Evolutionary conservation across 2,797 vertebrate species (phyloP), one percentile per base, ranked within the genome.

Genomic region (Pyrocephalus nanus): DNA sequence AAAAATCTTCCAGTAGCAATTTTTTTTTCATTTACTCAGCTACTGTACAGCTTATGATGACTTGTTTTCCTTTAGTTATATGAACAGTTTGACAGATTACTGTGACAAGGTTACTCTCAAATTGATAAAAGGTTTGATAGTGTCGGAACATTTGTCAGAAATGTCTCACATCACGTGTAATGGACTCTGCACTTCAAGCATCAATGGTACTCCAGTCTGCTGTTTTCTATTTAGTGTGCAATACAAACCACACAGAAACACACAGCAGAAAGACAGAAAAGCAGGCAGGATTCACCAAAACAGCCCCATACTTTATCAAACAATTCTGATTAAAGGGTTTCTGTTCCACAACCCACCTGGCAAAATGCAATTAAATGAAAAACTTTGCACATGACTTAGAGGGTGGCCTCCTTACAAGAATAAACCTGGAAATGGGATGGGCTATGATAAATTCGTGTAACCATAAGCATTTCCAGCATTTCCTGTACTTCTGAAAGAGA

Each of bases 91-190:
- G 98, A 98, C 98, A 98, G 97, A 98, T 97, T 84, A 94, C 94
- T 82, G 91, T 97, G 98, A 98, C 97, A 98, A 97, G 97, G 97
- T 97, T 97, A 97, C 96, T 95, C 94, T 97, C 94, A 96, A 97
- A 97, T 96, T 98, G 98, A 98, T 98, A 97, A 98, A 97, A 97
- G 97, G 95, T 98, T 98, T 97, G 96, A 97, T 97, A 96, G 97
- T 96, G 97, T 97, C 45, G 4, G 94, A 95, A 91, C 97, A 97
- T 98, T 98, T 98, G 97, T 98, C 97, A 98, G 96, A 97, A 97
- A 95, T 55, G 92, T 96, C 97, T 97, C 95, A 95, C 92, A 93
- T 65, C 40, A 60, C 15, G 8, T 81, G 85, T 95, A 97, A 98
- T 95, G 96, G 96, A 95, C 94, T 96, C 77, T 58, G 94, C 93